These are phyloP conservation scores for Amphiprion clarkii DNA, from an alignment of 2,797 vertebrate species.

Conservation along the genomic window DNA sequence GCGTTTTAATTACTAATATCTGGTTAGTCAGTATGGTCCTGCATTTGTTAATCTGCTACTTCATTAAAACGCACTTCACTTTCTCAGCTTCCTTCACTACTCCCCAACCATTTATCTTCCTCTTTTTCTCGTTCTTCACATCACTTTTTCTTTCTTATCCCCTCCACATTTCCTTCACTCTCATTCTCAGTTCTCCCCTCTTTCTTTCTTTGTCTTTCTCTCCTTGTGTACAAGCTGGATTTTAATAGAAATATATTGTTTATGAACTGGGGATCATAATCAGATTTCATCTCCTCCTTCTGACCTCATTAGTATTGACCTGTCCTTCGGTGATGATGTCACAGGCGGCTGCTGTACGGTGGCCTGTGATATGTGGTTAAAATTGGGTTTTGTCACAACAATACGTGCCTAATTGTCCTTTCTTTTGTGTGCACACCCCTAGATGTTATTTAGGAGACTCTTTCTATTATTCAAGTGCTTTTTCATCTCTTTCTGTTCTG, in stretches of 20 bases:
- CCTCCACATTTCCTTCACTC: not conserved
- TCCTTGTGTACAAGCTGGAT: conserved; percentile 55
- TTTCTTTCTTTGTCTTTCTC: conserved; percentile 28
- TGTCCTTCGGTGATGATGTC: conserved; percentile 77
- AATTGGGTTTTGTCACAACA: conserved; percentile 55
- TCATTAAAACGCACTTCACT: conserved; percentile 26
- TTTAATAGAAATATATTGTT: conserved; percentile 85
- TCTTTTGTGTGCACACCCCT: not conserved
- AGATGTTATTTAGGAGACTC: not conserved
- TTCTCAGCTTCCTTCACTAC: not conserved
- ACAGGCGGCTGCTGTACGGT: conserved; percentile 61
- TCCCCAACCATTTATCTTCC: not conserved
- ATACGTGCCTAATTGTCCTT: conserved; percentile 22
- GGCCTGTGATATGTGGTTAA: conserved; percentile 62
- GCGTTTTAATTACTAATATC: conserved; percentile 67
- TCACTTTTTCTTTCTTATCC: not conserved
- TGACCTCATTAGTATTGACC: conserved; percentile 88
- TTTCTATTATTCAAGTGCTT: not conserved
- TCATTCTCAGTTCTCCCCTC: not conserved
- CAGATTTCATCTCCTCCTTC: conserved; percentile 71
- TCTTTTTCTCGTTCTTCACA: not conserved
- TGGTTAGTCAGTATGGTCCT: conserved; percentile 41
- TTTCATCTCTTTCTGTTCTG: conserved; percentile 1
- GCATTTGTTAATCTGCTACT: conserved; percentile 47
- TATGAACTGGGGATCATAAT: conserved; percentile 80